phyloP scores from a whole-genome alignment of 30 jellyfish, hydroid and myxozoan genomes.

The Hydractinia echinata region DNA sequence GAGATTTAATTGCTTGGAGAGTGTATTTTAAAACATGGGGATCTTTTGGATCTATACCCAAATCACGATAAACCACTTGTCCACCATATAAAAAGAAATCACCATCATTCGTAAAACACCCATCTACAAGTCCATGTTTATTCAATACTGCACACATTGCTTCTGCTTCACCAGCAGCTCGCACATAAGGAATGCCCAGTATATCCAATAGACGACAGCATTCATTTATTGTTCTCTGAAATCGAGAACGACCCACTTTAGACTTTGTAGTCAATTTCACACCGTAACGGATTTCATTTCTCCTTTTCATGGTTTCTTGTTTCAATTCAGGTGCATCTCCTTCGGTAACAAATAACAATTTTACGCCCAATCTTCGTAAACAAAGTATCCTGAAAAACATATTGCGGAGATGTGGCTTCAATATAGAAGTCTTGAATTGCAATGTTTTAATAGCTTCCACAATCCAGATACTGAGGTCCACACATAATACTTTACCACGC shows the following conservation, averaged over 20 bases:
- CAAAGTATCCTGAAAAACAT: constrained; percentile 66
- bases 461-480: constrained; percentile 88
- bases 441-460: constrained; percentile 74
- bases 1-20: neutral
- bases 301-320: constrained; percentile 37
- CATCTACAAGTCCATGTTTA: constrained; percentile 56
- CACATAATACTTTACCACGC: constrained; percentile 75
- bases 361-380: constrained; percentile 72
- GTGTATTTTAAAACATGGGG: constrained; percentile 66
- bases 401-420: constrained; percentile 66
- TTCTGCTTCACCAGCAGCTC: constrained; percentile 93
- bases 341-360: constrained; percentile 67
- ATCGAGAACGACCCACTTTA: constrained; percentile 63
- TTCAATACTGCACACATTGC: constrained; percentile 82
- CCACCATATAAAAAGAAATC: constrained; percentile 94
- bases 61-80: constrained; percentile 61
- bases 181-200: constrained; percentile 72
- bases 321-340: constrained; percentile 91
- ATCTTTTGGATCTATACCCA: constrained; percentile 69
- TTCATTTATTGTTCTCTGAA: constrained; percentile 69
- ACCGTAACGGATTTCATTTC: neutral
- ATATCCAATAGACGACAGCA: constrained; percentile 65
- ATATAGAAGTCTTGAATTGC: constrained; percentile 52
- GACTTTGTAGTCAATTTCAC: neutral
- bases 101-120: constrained; percentile 87